Conservation (phyloP, 2,888 invertebrate species). For the Nudaria mundana region DNA sequence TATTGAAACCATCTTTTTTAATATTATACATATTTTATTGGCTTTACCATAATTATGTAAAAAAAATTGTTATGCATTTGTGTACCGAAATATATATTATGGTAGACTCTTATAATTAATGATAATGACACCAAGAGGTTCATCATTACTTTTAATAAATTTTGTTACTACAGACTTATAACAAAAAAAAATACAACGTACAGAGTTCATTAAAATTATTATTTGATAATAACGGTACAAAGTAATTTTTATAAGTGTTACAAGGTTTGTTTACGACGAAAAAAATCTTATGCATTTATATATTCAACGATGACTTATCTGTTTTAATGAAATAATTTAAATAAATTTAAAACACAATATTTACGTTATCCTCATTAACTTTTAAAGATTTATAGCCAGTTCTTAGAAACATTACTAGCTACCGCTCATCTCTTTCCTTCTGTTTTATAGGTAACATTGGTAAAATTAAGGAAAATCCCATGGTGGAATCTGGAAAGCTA, state of each 20-base stretch:
- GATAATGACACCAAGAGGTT: slow-evolving; percentile 34
- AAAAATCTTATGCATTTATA: slow-evolving; percentile 28
- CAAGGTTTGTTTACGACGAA: slow-evolving; percentile 57
- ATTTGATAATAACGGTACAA: slow-evolving; percentile 43
- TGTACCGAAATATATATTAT: too few relatives aligned
- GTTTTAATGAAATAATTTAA: slow-evolving; percentile 3
- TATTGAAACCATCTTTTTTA: too few relatives aligned
- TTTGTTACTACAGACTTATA: slow-evolving; percentile 41
- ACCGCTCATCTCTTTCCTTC: too few relatives aligned
- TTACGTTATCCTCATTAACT: too few relatives aligned
- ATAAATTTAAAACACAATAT: background rate
- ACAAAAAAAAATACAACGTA: slow-evolving; percentile 47
- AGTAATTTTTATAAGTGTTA: slow-evolving; percentile 63
- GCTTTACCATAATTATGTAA: too few relatives aligned
- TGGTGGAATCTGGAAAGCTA: too few relatives aligned
- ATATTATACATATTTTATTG: too few relatives aligned
- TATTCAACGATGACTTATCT: slow-evolving; percentile 26
- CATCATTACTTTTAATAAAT: slow-evolving; percentile 46
- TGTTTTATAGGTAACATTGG: too few relatives aligned
- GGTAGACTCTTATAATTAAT: too few relatives aligned
- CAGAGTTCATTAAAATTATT: slow-evolving; percentile 45
- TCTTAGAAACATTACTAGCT: background rate
- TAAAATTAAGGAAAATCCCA: too few relatives aligned
- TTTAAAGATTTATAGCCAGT: background rate
- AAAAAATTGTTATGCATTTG: too few relatives aligned